Evolutionary conservation across 2,113 vertebrate species (phyloP).

Genomic region (Actenoides hombroni): DNA sequence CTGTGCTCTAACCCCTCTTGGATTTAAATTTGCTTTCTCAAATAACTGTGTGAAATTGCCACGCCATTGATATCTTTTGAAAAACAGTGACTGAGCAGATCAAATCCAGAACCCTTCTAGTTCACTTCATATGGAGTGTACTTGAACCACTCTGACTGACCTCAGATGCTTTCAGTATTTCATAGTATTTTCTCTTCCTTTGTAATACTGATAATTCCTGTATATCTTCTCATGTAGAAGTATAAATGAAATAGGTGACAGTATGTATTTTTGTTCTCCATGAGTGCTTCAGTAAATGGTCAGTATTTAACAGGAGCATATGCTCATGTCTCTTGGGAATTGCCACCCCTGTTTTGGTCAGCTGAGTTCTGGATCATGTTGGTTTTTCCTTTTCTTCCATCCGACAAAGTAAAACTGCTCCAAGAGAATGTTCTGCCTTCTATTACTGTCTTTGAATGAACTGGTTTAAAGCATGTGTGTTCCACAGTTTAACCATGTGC

Average conservation of each 20-base stretch:
- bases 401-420: not conserved
- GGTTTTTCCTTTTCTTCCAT: not conserved
- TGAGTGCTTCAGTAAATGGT: not conserved
- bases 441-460: not conserved
- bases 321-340: not conserved
- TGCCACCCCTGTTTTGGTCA: not conserved
- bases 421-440: not conserved
- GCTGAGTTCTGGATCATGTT: not conserved
- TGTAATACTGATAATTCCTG: not conserved
- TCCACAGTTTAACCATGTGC: not conserved
- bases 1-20: not conserved
- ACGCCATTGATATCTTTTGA: not conserved
- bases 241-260: not conserved
- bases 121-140: not conserved
- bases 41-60: not conserved
- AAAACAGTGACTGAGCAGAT: not conserved
- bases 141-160: not conserved
- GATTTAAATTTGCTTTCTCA: not conserved
- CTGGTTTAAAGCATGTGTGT: not conserved
- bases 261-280: not conserved
- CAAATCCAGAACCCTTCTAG: not conserved
- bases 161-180: not conserved
- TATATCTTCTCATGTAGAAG: not conserved
- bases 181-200: not conserved
- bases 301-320: not conserved